Base-by-base conservation (phyloP, 2,797 vertebrate genomes). In the Dallia pectoralis region DNA sequence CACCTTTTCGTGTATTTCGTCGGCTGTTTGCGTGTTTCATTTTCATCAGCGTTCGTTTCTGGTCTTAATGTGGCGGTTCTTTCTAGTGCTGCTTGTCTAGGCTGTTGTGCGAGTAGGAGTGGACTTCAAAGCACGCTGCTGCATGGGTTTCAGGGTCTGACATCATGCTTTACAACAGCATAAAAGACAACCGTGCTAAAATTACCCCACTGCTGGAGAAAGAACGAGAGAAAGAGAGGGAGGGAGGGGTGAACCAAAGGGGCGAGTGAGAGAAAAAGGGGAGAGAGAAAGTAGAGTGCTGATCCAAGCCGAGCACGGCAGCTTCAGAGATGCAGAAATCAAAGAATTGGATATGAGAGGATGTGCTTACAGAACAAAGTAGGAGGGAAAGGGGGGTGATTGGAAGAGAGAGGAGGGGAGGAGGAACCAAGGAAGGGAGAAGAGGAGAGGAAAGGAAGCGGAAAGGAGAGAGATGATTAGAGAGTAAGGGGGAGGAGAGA, bases 281-380 rank as follows among this genome's bases (percentile, higher is more conserved):
- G 67, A 63, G 47, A 51, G 59, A 44, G 16, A 3, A 25, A 29
- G 29, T 61, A 32, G 44, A 71, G 36, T 51, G 19, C 19, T 64
- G 29, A 30, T 64, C 22, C 51, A 18, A 71, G 36, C 27, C 15
- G 29, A 62, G 32, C 25, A 40, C 19, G 8, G 48, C 48, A 40
- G 18, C 64, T 25, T 44, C 64, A 71, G 40, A 18, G 70, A 49
- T 44, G 25, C 27, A 18, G 32, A 65, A n/a, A 66, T 56, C 44
- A 74, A 74, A 72, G 16, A 56, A 33, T 25, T 53, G 62, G 33
- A 73, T 59, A 32, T 72, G 71, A 64, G 36, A 64, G 48, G 66
- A 75, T 72, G 56, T n/a, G 30, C 16, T 69, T 30, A 30, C 4
- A 0, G 49, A 66, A 18, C n/a, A 40, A 66, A 63, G 33, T 30